Base-by-base conservation (phyloP, 2,113 vertebrate genomes). In the Menura novaehollandiae region DNA sequence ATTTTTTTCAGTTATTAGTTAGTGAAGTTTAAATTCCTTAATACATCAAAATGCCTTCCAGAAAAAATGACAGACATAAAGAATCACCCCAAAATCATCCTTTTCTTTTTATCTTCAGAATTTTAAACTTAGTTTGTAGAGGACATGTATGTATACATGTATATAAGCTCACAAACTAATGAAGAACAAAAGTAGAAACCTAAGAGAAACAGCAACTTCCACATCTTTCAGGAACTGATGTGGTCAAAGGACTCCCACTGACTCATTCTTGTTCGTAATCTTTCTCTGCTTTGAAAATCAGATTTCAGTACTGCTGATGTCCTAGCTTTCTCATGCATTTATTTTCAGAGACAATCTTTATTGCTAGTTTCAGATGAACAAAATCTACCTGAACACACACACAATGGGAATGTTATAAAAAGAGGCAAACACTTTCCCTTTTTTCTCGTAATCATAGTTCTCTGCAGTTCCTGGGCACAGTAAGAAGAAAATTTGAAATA, bases 21-120 rank as follows among this genome's bases (percentile, higher is more conserved):
- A 91, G 72, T 71, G 64, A 87, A 81, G 39, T 62, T 95, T 51
- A 55, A 93, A 91, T 73, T 95, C 24, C 60, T 91, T 77, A 88
- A 76, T 63, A 43, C 19, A 51, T 39, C 39, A 74, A 96, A 96
- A 67, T 37, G 13, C 35, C 15, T 55, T 62, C 22, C 39, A 52
- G 33, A 90, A 96, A 52, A 91, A 80, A 67, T 7, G 18, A 28
- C 43, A 91, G 58, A 58, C 12, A 37, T 47, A 56, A 81, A 82
- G 64, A 28, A 22, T 4, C 15, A 86, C 1, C 2, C 6, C 11
- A 12, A 76, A 83, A 52, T 35, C 4, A 76, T 44, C 16, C 16
- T 83, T 69, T 80, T 63, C 5, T 22, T 89, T 82, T 63, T 47
- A 35, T 32, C 23, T 76, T 84, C 37, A 84, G n/a, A 74, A 73